Base-by-base conservation (phyloP, 2,888 invertebrate species). In the Mythimna vitellina region DNA sequence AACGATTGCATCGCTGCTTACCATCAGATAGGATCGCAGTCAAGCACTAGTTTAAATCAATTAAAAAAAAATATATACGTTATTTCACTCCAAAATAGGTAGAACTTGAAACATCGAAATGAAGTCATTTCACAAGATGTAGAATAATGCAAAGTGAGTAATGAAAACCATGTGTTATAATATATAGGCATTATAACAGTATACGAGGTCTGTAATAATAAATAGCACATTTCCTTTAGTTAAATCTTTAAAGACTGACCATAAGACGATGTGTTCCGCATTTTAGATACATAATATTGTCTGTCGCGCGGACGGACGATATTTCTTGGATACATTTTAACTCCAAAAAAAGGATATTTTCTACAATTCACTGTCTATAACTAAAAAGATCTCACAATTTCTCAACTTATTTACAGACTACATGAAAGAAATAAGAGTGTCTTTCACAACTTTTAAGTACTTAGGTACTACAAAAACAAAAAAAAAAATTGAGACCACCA, bases 401-500 rank as follows among this genome's bases (percentile, higher is more conserved):
- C 49, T 10, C 57, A 4, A 65, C 46, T 3, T 61, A 68, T 81
- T 73, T 70, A 57, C 61, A 53, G 17, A 68, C 29, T 46, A 65
- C 32, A 63, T 58, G 12, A 57, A 70, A 61, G 20, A 67, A 71
- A 42, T 73, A 73, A 81, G 22, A 80, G 76, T 38, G 42, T 73
- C 60, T 72, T 60, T 46, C 6, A 65, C 54, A 73, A 62, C 46
- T 67, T 73, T 79, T 62, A 54, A 62, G 66, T 57, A 29, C 29
- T 29, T 29, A n/a, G n/a, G n/a, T n/a, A 35, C 25, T 63, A n/a
- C 46, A 70, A 57, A 76, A 73, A 69, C 8, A 72, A 68, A 73
- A 12, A 10, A 12, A 51, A 70, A 67, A 67, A 60, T 73, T 65
- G 60, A 64, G 56, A 53, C 69, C 64, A 75, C 78, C 78, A 81